Evolutionary conservation across 2,797 vertebrate species (phyloP).

Genomic region (Apogon talboti): DNA sequence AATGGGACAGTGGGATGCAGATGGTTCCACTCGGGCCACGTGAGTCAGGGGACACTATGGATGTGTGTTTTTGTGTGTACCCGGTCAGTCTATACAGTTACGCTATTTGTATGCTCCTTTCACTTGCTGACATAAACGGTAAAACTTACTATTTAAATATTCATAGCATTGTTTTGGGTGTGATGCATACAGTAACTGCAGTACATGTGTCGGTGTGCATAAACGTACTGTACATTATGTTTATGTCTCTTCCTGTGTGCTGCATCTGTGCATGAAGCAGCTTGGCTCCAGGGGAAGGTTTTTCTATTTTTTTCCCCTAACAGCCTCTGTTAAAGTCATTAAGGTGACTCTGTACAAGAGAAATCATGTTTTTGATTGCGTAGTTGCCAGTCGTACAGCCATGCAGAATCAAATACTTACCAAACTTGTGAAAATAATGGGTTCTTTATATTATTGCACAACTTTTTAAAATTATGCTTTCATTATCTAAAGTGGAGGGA

Average conservation of each 20-base stretch:
- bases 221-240: background rate
- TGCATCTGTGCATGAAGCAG: slow-evolving; percentile 21
- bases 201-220: background rate
- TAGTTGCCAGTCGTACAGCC: too few species aligned
- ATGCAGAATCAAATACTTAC: fast-evolving
- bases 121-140: background rate
- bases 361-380: slow-evolving; percentile 26
- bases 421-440: background rate
- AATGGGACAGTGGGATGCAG: slow-evolving; percentile 67
- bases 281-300: slow-evolving; percentile 20
- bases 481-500: background rate
- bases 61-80: slow-evolving; percentile 12
- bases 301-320: background rate
- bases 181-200: background rate
- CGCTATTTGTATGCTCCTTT: background rate
- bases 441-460: background rate
- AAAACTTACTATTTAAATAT: background rate
- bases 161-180: background rate
- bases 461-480: background rate
- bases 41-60: slow-evolving; percentile 58
- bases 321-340: slow-evolving; percentile 63
- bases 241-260: slow-evolving; percentile 1
- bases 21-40: slow-evolving; percentile 72
- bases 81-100: background rate
- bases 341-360: slow-evolving; percentile 31